phyloP scores from a whole-genome alignment of 30 jellyfish, hydroid and myxozoan genomes.

The Aurelia sp. region DNA sequence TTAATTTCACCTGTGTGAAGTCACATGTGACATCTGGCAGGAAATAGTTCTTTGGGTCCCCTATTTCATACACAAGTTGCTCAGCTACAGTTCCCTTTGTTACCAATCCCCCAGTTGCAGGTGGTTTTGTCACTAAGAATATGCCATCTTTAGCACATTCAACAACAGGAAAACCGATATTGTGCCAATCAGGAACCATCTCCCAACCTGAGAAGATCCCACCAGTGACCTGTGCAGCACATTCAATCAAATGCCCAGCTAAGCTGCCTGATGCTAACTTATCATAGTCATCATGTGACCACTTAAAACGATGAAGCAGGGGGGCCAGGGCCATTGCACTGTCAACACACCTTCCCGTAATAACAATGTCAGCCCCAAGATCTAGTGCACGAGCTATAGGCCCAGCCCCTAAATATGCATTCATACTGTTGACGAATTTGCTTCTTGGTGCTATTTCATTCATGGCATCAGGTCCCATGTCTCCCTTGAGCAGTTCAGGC shows the following conservation, averaged over 20 bases:
- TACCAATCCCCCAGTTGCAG: slow-evolving; percentile 86
- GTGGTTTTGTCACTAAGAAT: slow-evolving; percentile 90
- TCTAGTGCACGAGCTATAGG: slow-evolving; percentile 89
- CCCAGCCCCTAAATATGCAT: slow-evolving; percentile 93
- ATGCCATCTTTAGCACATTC: slow-evolving; percentile 83
- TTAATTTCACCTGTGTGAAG: slow-evolving; percentile 61
- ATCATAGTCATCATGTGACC: slow-evolving; percentile 78
- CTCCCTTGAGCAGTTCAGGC: slow-evolving; percentile 18
- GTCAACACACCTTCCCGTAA: slow-evolving; percentile 92
- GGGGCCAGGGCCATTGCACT: slow-evolving; percentile 95
- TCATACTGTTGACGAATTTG: slow-evolving; percentile 80
- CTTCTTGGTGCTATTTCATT: slow-evolving; percentile 36
- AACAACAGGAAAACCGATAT: slow-evolving; percentile 88
- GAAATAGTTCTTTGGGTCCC: slow-evolving; percentile 82
- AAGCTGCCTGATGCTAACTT: slow-evolving; percentile 84
- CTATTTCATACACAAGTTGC: slow-evolving; percentile 94
- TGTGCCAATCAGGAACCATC: slow-evolving; percentile 90
- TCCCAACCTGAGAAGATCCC: slow-evolving; percentile 96
- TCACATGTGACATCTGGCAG: slow-evolving; percentile 91
- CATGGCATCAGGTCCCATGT: slow-evolving; percentile 51
- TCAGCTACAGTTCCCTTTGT: slow-evolving; percentile 83
- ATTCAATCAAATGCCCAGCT: slow-evolving; percentile 92
- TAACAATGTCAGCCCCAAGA: slow-evolving; percentile 91
- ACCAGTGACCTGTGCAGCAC: slow-evolving; percentile 96
- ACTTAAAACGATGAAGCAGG: slow-evolving; percentile 70